These are phyloP conservation scores for Silurus meridionalis DNA, from an alignment of 2,113 vertebrate species.

Conservation along the genomic window DNA sequence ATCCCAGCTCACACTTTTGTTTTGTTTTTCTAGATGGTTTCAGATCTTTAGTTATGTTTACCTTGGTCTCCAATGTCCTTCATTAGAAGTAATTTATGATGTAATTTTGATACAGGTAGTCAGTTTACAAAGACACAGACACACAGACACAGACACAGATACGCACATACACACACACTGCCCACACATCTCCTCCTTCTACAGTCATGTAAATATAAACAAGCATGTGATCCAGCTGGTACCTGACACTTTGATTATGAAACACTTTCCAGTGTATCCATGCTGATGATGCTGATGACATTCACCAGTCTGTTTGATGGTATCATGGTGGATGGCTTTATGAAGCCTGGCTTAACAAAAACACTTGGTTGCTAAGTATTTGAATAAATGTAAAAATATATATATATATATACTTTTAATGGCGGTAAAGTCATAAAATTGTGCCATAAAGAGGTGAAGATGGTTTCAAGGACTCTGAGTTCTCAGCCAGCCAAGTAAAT, in stretches of 20 bases:
- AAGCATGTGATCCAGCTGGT: conserved; percentile 31
- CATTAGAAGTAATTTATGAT: conserved; percentile 13
- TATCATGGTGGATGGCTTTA: background rate
- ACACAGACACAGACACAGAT: background rate
- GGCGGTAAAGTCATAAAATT: background rate
- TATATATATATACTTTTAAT: too few relatives aligned
- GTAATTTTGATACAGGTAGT: conserved; percentile 13
- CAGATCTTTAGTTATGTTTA: background rate
- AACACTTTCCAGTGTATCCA: background rate
- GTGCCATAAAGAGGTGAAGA: background rate
- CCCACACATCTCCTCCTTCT: background rate
- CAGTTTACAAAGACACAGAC: conserved; percentile 1
- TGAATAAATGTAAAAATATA: background rate
- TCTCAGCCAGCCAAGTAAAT: background rate
- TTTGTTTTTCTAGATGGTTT: background rate
- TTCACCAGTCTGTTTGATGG: background rate
- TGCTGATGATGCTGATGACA: background rate
- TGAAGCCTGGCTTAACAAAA: background rate
- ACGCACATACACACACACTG: background rate
- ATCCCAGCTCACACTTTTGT: background rate
- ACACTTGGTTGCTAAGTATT: background rate
- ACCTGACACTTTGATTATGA: conserved; percentile 32
- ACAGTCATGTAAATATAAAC: conserved; percentile 46
- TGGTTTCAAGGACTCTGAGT: background rate
- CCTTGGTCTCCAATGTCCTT: background rate